Base-by-base conservation (phyloP, 64 coral and sea anemone species). In the Pachyseris speciosa region DNA sequence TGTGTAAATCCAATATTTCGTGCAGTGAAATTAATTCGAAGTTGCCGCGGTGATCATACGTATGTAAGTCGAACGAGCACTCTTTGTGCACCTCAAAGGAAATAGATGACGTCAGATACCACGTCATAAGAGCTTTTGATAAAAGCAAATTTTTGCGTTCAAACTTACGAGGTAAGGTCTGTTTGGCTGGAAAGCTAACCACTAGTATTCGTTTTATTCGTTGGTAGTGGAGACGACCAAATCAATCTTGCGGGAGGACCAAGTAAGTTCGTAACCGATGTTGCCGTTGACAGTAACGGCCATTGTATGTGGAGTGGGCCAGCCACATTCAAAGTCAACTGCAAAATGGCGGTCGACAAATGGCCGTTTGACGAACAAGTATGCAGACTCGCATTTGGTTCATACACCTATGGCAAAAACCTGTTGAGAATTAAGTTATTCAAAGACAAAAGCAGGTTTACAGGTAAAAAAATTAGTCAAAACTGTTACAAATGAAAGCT, bases 361-460 rank as follows among this genome's bases (percentile, higher is more conserved):
- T 87, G 85, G 85, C 85, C 85, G 4, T 87, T 87, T 72, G 85
- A 87, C 34, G 31, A 67, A 22, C 85, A 87, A 29, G 38, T 5
- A 7, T 87, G 85, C 36, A 15, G 22, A 58, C 33, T 87, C 0
- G 64, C 43, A 30, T 87, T 87, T 74, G 85, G 85, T 9, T 87
- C 85, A 5, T 87, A 37, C 30, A 51, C 63, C 0, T 87, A 74
- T 27, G 63, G 85, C 28, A 17, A 40, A 57, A 87, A 87, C 29
- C 15, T 71, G 22, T 22, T 87, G 33, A 72, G 29, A 53, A 28
- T 89, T 8, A 30, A 66, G 28, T 15, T 59, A 8, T 89, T 89
- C 31, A 89, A 78, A 39, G 69, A 74, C 22, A 74, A 45, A 37
- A 87, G 22, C 5, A 50, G 24, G 20, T 31, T 69, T 43, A 38